Conservation (phyloP, 2,888 invertebrate species). For the Polydrusus tereticollis region DNA sequence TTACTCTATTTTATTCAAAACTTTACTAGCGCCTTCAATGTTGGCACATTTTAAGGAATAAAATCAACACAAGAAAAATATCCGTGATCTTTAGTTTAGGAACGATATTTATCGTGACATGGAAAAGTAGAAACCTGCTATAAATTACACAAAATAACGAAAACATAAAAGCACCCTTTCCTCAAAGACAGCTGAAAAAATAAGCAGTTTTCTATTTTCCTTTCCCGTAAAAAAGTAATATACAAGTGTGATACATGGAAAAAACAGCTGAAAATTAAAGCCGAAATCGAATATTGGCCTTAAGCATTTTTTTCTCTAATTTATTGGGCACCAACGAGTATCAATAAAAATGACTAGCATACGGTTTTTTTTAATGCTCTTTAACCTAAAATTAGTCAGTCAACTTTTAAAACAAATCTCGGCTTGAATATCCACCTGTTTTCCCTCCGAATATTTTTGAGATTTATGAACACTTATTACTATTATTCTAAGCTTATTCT, state of each 20-base stretch:
- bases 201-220: neutral
- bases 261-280: neutral
- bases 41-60: slow-evolving; percentile 14
- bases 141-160: neutral
- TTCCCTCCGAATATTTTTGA: neutral
- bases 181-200: neutral
- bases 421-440: neutral
- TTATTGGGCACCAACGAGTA: slow-evolving; percentile 9
- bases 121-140: neutral
- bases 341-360: slow-evolving; percentile 26
- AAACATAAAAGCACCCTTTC: neutral
- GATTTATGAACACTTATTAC: slow-evolving; percentile 8
- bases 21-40: neutral
- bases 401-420: slow-evolving; percentile 17
- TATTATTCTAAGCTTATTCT: slow-evolving; percentile 10
- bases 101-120: neutral
- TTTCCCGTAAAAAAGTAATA: neutral
- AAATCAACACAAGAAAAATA: neutral
- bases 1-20: neutral
- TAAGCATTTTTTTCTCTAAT: neutral
- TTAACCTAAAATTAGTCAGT: slow-evolving; percentile 23
- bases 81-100: neutral
- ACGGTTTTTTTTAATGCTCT: slow-evolving; percentile 22
- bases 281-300: neutral
- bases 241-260: slow-evolving; percentile 7